Percentiles rank a stretch among this genome's conserved stretches.
Evolutionary conservation across 1,140 invertebrate species (phyloP).

Genomic region (Scaptomyza pallida): DNA sequence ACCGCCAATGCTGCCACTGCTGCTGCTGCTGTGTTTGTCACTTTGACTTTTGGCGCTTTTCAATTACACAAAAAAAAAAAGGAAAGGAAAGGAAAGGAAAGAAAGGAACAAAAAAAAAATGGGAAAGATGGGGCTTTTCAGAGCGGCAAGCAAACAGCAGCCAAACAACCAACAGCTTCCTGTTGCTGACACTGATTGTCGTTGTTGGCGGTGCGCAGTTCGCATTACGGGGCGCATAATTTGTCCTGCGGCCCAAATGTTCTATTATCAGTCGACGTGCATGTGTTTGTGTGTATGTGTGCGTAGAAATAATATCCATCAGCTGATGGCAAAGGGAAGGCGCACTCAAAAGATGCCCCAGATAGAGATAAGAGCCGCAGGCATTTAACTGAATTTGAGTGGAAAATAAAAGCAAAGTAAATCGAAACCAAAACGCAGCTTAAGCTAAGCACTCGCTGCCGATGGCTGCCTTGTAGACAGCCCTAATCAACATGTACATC

Average conservation of each 20-base stretch:
- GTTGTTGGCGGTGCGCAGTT: slow-evolving; percentile 38
- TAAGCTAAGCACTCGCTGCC: slow-evolving; percentile 35
- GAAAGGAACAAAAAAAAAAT: slow-evolving; percentile 18
- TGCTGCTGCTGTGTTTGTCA: slow-evolving; percentile 44
- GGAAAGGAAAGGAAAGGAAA: not conserved
- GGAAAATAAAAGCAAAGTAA: slow-evolving; percentile 51
- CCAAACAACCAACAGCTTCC: slow-evolving; percentile 32
- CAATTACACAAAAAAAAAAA: slow-evolving; percentile 56
- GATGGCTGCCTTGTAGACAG: slow-evolving; percentile 17
- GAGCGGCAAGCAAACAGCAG: slow-evolving; percentile 14
- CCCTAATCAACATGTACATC: slow-evolving; percentile 44
- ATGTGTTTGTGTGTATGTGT: slow-evolving; percentile 24
- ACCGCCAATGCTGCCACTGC: slow-evolving; percentile 1
- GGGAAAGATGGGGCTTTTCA: not conserved
- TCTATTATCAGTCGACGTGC: slow-evolving; percentile 62
- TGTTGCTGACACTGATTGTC: slow-evolving; percentile 78
- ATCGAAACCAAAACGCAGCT: slow-evolving; percentile 43
- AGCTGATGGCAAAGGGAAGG: slow-evolving; percentile 26
- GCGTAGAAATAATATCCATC: slow-evolving; percentile 62
- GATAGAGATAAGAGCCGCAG: slow-evolving; percentile 58
- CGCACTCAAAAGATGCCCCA: slow-evolving; percentile 53
- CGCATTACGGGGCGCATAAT: slow-evolving; percentile 59
- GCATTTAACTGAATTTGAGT: slow-evolving; percentile 71
- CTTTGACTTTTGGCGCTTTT: slow-evolving; percentile 67
- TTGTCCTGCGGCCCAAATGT: slow-evolving; percentile 74